Percentiles rank a stretch among this genome's conserved stretches.
These are phyloP conservation scores for Agriopis leucophaearia DNA, from an alignment of 2,888 invertebrate species.

Conservation along the genomic window DNA sequence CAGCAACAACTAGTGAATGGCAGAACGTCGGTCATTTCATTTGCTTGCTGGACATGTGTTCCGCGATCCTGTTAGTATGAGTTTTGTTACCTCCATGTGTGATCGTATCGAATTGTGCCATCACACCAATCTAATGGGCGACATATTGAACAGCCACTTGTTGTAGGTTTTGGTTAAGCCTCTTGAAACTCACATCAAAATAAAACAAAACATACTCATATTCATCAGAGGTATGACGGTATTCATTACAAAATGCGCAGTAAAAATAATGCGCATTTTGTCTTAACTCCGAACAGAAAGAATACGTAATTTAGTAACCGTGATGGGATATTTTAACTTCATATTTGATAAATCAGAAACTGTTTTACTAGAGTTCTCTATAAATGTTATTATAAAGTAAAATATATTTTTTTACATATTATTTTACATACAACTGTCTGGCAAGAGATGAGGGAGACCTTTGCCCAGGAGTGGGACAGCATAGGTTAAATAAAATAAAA, in stretches of 20 bases:
- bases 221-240: conserved; percentile 25
- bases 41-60: conserved; percentile 67
- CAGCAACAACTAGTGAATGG: conserved; percentile 81
- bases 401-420: no score
- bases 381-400: no score
- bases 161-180: conserved; percentile 23
- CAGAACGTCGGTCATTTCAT: conserved; percentile 74
- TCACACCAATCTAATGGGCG: conserved; percentile 23
- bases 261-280: conserved; percentile 38
- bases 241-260: conserved; percentile 26
- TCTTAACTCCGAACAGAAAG: conserved; percentile 17
- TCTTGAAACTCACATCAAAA: not conserved
- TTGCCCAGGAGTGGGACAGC: no score
- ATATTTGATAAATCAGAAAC: conserved; percentile 33
- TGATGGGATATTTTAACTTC: conserved; percentile 24
- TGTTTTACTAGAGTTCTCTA: conserved; percentile 18
- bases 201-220: conserved; percentile 12
- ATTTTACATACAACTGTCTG: no score
- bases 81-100: conserved; percentile 65
- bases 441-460: no score
- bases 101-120: conserved; percentile 39
- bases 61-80: conserved; percentile 60
- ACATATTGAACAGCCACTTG: conserved; percentile 22
- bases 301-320: conserved; percentile 22
- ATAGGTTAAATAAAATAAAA: no score